These are phyloP conservation scores for Spatula versicolor DNA, from an alignment of 2,797 vertebrate genomes.

Conservation along the genomic window DNA sequence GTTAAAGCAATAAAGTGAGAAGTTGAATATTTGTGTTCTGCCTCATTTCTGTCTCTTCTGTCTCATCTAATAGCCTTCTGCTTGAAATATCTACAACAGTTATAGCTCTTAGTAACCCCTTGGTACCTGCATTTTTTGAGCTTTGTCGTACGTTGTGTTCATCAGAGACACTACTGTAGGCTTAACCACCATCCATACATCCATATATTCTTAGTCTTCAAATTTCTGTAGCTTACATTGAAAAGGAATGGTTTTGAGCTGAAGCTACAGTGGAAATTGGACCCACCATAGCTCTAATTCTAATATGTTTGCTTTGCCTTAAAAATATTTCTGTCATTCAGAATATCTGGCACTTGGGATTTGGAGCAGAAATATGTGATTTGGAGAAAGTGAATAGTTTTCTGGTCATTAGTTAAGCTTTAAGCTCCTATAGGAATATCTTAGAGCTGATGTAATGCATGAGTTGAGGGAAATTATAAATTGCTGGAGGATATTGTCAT, in stretches of 20 bases:
- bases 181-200: neutral
- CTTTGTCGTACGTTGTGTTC: neutral
- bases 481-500: conserved; percentile 68
- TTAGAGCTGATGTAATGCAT: conserved; percentile 64
- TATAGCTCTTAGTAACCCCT: neutral
- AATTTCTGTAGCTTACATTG: neutral
- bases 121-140: neutral
- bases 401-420: conserved; percentile 46
- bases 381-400: conserved; percentile 26
- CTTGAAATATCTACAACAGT: neutral
- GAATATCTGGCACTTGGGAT: neutral
- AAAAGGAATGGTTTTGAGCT: neutral
- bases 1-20: neutral
- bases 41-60: neutral
- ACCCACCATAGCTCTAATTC: neutral
- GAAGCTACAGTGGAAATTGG: neutral
- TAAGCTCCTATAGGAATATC: conserved; percentile 48
- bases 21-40: neutral
- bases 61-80: neutral
- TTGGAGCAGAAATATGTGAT: neutral
- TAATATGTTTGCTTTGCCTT: neutral
- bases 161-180: neutral
- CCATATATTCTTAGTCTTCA: neutral
- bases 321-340: neutral
- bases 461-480: conserved; percentile 53